phyloP scores from a whole-genome alignment of 2,113 vertebrate species.

The Raphicerus campestris region DNA sequence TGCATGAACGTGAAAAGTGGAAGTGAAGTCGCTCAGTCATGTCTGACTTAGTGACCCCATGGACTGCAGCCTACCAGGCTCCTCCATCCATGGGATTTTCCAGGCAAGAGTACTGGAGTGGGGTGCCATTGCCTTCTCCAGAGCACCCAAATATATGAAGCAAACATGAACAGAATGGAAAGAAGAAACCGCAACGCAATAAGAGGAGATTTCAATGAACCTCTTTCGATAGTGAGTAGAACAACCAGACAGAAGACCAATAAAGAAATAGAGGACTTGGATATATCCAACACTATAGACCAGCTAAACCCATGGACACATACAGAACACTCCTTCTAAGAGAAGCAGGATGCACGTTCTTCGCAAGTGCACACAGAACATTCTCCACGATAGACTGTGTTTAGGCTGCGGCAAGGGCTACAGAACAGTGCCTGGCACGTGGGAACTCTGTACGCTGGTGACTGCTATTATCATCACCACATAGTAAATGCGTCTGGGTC shows the following conservation, averaged over 20 bases:
- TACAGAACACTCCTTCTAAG: background rate
- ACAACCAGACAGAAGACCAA: background rate
- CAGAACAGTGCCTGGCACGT: background rate
- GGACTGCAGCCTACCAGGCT: too few relatives aligned
- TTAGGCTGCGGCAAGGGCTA: background rate
- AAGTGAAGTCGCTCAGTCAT: too few relatives aligned
- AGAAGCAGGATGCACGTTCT: background rate
- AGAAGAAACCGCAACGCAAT: background rate
- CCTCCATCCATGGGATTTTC: too few relatives aligned
- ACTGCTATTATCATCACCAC: background rate
- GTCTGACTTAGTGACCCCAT: too few relatives aligned
- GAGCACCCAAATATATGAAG: background rate
- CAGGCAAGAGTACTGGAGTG: too few relatives aligned
- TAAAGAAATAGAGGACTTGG: background rate
- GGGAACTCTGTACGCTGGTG: rapidly evolving
- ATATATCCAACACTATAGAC: background rate
- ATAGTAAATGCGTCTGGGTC: background rate
- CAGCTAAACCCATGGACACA: background rate
- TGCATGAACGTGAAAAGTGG: too few relatives aligned
- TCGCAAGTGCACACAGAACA: background rate
- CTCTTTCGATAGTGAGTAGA: background rate
- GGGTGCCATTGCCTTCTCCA: background rate
- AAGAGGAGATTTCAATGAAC: background rate
- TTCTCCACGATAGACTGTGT: background rate
- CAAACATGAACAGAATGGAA: background rate